Percentiles rank a stretch among this genome's conserved stretches.
phyloP scores from a whole-genome alignment of 1,140 invertebrate species.

The Monomorium pharaonis region DNA sequence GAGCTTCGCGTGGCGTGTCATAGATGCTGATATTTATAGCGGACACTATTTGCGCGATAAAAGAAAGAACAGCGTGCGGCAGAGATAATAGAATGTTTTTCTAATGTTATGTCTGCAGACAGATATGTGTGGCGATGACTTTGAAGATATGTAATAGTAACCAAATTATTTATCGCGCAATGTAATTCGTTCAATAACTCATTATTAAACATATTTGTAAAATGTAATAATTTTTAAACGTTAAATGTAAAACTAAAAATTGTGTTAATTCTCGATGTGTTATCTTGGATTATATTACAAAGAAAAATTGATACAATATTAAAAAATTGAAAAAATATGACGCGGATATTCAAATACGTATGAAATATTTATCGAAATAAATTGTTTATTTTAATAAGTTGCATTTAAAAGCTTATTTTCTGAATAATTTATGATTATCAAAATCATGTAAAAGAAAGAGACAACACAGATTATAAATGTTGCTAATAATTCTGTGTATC shows the following conservation, averaged over 20 bases:
- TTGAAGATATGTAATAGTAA: not conserved
- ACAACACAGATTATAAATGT: not conserved
- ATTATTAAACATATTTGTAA: not conserved
- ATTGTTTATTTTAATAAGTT: not conserved
- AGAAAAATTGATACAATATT: not conserved
- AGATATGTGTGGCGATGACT: not conserved
- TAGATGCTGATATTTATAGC: not conserved
- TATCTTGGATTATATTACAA: not conserved
- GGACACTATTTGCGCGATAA: not conserved
- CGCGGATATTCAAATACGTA: not conserved
- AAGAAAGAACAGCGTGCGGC: not conserved
- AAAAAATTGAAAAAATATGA: too few relatives aligned
- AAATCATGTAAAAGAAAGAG: not conserved
- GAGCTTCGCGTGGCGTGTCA: conserved; percentile 13
- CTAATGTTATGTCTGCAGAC: not conserved
- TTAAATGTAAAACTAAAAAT: not conserved
- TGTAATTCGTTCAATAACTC: not conserved
- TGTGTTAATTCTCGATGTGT: not conserved
- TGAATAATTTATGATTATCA: not conserved
- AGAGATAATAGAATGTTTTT: conserved; percentile 30
- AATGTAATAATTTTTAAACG: not conserved
- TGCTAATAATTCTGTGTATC: not conserved
- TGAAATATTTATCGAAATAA: conserved; percentile 2
- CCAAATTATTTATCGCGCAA: not conserved
- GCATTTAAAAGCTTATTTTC: not conserved